Evolutionary conservation across 2,888 invertebrate genomes (phyloP).

Genomic region (Ophonus ardosiacus): DNA sequence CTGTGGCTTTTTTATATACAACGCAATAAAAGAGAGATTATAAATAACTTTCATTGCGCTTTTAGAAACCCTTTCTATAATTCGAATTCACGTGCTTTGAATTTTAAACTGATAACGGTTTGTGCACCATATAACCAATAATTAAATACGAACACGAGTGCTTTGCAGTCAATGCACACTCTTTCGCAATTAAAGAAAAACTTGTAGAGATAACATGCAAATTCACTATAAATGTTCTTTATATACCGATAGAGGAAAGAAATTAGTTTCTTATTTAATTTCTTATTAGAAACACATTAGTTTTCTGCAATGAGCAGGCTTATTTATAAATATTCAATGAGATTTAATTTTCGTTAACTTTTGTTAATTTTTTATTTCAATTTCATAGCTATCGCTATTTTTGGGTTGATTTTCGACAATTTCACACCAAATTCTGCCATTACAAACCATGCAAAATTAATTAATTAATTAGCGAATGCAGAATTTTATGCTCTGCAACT

Average conservation of each 20-base stretch:
- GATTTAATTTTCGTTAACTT: no score
- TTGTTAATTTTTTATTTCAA: no score
- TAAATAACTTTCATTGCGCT: constrained; percentile 57
- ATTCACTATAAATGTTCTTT: constrained; percentile 45
- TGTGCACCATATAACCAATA: constrained; percentile 46
- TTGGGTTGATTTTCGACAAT: no score
- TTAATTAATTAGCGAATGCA: no score
- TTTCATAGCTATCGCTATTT: no score
- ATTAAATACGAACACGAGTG: constrained; percentile 32
- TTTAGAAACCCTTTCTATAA: constrained; percentile 48
- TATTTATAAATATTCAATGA: no score
- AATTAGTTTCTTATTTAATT: constrained; percentile 13
- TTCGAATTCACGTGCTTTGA: constrained; percentile 46
- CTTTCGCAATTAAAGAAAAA: constrained; percentile 50
- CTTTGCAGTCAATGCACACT: constrained; percentile 26
- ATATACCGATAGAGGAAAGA: not conserved
- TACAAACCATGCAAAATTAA: no score
- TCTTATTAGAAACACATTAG: not conserved
- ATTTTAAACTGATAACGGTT: constrained; percentile 29
- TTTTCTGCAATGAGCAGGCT: not conserved
- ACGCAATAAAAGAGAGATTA: constrained; percentile 43
- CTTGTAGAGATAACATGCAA: constrained; percentile 58
- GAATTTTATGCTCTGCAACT: no score
- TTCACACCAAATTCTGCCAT: no score
- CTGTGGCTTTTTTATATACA: constrained; percentile 30